Base-by-base conservation (phyloP, 2,888 invertebrate species). In the Meandrusa payeni region DNA sequence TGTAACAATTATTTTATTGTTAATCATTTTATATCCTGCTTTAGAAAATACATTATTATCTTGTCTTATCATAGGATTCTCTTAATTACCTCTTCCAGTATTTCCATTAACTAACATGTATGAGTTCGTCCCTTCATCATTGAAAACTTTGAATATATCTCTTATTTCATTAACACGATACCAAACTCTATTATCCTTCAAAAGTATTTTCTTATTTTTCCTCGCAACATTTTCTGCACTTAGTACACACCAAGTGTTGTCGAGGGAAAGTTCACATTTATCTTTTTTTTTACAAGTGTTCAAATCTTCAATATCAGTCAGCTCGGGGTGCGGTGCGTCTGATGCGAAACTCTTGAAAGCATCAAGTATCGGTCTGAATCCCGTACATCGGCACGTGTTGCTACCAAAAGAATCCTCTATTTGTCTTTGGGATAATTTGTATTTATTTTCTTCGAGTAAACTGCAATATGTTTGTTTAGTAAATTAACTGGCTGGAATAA, bases 311-410 rank as follows among this genome's bases (percentile, higher is more conserved):
- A 87, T 80, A 23, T 87, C 92, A 0, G 64, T 37, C 19, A 91
- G 74, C 32, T 72, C 69, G 9, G 50, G 37, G 20, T 59, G 43
- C 1, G 88, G 77, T 6, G 89, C 88, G 55, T 92, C 93, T 2
- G 61, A 75, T 0, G 92, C 92, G 52, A 93, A 91, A 1, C 91
- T 90, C 64, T 94, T 94, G 72, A 94, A 93, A 1, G 93, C 90
- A 58, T 94, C 93, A 24, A 94, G 67, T 36, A 94, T 94, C 0
- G 94, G 91, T 4, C 94, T 82, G 61, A 93, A 94, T 0, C 94
- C 94, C 0, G 94, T 94, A 64, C 94, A 94, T 23, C 94, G 89
- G 52, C 94, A 94, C 19, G 94, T 90, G 54, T 94, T 93, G 29
- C 24, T 24, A 9, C 24, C 24, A 3, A 24, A 24, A 4, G 24